phyloP scores from a whole-genome alignment of 2,888 invertebrate species.

The Augiades crinisus region DNA sequence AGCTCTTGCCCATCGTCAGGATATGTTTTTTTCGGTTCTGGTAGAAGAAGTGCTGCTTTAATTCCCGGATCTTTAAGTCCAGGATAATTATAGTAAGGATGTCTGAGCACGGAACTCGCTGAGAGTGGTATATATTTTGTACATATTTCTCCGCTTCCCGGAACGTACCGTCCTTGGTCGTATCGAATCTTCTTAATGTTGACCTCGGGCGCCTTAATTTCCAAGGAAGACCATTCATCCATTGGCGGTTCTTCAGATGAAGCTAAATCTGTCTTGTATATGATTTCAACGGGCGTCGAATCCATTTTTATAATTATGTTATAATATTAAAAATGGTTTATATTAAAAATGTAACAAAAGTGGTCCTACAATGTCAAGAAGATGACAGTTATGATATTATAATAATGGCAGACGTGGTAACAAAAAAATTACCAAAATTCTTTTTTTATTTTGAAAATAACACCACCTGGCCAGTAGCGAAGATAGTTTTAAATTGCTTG shows the following conservation, averaged over 20 bases:
- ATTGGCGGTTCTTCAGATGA: constrained; percentile 37
- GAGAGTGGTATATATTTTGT: constrained; percentile 39
- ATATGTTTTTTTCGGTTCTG: constrained; percentile 40
- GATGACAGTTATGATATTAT: constrained; percentile 1
- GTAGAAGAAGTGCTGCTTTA: constrained; percentile 40
- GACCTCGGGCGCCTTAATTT: constrained; percentile 28
- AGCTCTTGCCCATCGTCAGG: constrained; percentile 49
- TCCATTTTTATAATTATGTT: constrained; percentile 8
- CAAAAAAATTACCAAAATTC: no score
- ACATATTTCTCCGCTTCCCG: constrained; percentile 41
- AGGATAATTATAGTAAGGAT: constrained; percentile 43
- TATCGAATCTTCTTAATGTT: constrained; percentile 32
- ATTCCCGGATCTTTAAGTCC: constrained; percentile 47
- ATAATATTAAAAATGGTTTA: neutral
- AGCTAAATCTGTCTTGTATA: constrained; percentile 28
- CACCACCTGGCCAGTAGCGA: no score
- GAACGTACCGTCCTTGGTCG: constrained; percentile 34
- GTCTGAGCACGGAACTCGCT: constrained; percentile 37
- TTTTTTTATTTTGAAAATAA: no score
- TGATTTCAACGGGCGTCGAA: no score
- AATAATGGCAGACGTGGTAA: no score
- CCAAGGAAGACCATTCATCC: constrained; percentile 39
- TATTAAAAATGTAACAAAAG: constrained; percentile 17
- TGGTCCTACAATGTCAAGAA: neutral
- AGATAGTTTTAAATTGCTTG: no score